Conservation (phyloP, 2,797 vertebrate species). For the Xyrichtys novacula region DNA sequence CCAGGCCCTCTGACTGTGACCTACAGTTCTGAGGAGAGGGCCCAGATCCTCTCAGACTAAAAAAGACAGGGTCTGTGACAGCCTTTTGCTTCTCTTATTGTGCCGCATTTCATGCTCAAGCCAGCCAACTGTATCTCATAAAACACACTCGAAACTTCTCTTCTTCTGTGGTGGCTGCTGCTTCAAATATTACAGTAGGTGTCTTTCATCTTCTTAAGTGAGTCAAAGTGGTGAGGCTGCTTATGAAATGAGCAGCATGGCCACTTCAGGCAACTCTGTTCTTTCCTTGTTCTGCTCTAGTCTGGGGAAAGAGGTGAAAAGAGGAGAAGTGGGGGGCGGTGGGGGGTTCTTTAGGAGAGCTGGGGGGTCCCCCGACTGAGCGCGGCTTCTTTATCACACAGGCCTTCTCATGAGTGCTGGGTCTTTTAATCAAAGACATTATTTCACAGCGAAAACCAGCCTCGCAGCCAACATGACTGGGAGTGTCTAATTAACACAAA, state of each 20-base stretch:
- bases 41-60: slow-evolving; percentile 48
- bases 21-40: slow-evolving; percentile 77
- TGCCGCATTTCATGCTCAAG: slow-evolving; percentile 68
- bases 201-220: slow-evolving; percentile 81
- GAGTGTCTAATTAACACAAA: slow-evolving; percentile 86
- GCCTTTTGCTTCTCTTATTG: slow-evolving; percentile 69
- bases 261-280: slow-evolving; percentile 69
- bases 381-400: slow-evolving; percentile 77
- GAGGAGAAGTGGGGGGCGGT: not conserved
- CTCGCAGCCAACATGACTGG: slow-evolving; percentile 77
- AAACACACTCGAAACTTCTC: slow-evolving; percentile 61
- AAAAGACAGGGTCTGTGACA: slow-evolving; percentile 74
- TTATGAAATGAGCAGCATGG: slow-evolving; percentile 69
- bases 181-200: slow-evolving; percentile 73
- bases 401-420: slow-evolving; percentile 74
- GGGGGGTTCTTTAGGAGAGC: slow-evolving; percentile 49
- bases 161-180: slow-evolving; percentile 55
- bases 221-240: slow-evolving; percentile 69
- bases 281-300: slow-evolving; percentile 65
- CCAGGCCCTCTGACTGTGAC: slow-evolving; percentile 83
- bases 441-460: slow-evolving; percentile 79
- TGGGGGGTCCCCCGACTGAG: slow-evolving; percentile 67
- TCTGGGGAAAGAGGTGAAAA: slow-evolving; percentile 70
- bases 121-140: slow-evolving; percentile 47
- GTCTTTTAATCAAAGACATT: slow-evolving; percentile 84